These are phyloP conservation scores for Tipula helvola DNA, from an alignment of 2,888 invertebrate species.

Conservation along the genomic window DNA sequence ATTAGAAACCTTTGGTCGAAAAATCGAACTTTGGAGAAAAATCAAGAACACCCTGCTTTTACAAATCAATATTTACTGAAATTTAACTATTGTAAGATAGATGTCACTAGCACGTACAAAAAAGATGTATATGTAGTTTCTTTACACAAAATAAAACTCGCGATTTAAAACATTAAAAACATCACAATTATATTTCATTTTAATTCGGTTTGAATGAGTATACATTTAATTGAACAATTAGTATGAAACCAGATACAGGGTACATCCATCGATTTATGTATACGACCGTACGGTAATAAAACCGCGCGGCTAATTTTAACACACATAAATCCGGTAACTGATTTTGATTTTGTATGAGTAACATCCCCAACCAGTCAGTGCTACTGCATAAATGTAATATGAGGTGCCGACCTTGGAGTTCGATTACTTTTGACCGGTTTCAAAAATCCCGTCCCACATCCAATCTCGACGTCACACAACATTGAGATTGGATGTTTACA, in stretches of 20 bases:
- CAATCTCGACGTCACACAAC: constrained; percentile 18
- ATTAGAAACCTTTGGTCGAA: too few species aligned
- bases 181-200: neutral
- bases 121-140: neutral
- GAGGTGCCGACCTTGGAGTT: constrained; percentile 30
- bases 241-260: neutral
- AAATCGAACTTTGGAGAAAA: neutral
- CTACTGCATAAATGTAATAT: constrained; percentile 30
- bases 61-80: neutral
- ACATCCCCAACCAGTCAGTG: neutral
- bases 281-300: neutral
- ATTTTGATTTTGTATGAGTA: neutral
- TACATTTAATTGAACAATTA: neutral
- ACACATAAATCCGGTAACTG: too few species aligned
- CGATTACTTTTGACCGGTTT: constrained; percentile 25
- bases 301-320: neutral
- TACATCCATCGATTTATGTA: neutral
- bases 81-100: neutral
- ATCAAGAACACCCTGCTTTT: neutral
- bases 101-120: neutral
- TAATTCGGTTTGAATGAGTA: neutral
- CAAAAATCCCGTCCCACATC: constrained; percentile 22
- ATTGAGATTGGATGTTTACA: constrained; percentile 29
- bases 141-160: neutral
- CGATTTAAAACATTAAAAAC: neutral